Base-by-base conservation (phyloP, 1,140 invertebrate species). In the Papilio polyxenes region DNA sequence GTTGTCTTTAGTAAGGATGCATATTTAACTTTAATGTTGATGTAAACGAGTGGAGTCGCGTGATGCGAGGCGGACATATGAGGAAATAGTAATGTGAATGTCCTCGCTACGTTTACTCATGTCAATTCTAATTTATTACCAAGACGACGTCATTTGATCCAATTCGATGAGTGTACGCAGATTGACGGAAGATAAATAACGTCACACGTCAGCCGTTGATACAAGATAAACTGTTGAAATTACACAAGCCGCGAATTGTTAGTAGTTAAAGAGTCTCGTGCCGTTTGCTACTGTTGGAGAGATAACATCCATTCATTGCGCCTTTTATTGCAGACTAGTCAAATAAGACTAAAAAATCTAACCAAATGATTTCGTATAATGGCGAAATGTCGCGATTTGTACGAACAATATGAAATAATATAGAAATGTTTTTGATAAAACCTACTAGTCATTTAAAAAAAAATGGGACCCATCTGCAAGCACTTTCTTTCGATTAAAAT, bases 101-200 rank as follows among this genome's bases (percentile, higher is more conserved):
- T 77, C 75, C 75, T 77, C 75, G 75, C n/a, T 51, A 77, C 75
- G 75, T 77, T 77, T 77, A 77, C 75, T 77, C 75, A 76, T n/a
- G 48, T 77, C 75, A 49, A 53, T 77, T 77, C 20, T 77, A 77
- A 77, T 77, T 51, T 77, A 77, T 77, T n/a, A 77, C 20, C 75
- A 77, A 49, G 48, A 53, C 75, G n/a, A 51, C 15, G 75, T 77
- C 20, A 53, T 77, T 53, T 77, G 75, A 77, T 72, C 65, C 13
- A 72, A 72, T 77, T 77, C 75, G 49, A 77, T 77, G 75, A 77
- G 48, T 77, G 31, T 72, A 72, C 65, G 65, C 65, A 72, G 65
- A 69, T 72, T 72, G 65, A 72, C 65, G 65, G 65, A 72, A 40
- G 13, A 37, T 15, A 72, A 72, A 37, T 72, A 31, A 72, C 65